A percentile compares a stretch with the other conserved stretches of the same genome.
Conservation (phyloP, 2,888 invertebrate species). For the Emmelina monodactyla region DNA sequence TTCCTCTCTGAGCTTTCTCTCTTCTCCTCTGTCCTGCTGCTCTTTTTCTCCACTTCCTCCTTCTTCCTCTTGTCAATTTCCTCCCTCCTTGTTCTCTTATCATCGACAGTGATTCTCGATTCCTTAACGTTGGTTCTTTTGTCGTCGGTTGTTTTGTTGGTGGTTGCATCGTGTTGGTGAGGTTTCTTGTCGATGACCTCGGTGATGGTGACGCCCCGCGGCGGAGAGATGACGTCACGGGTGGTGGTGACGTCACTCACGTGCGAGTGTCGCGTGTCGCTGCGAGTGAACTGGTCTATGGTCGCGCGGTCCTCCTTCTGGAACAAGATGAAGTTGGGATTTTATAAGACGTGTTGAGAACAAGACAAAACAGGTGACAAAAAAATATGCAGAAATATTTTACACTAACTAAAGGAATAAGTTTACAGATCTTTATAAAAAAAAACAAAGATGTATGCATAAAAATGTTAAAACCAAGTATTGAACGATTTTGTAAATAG, state of each 20-base stretch:
- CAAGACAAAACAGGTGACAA: too few relatives aligned
- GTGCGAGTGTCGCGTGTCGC: constrained; percentile 33
- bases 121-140: background rate
- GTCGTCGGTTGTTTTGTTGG: background rate
- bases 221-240: constrained; percentile 12
- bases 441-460: too few relatives aligned
- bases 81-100: background rate
- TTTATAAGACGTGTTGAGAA: too few relatives aligned
- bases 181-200: constrained; percentile 12
- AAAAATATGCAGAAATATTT: too few relatives aligned
- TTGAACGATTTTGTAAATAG: too few relatives aligned
- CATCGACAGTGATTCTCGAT: background rate
- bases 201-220: constrained; percentile 12
- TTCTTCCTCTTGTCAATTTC: background rate
- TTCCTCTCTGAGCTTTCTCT: constrained; percentile 21
- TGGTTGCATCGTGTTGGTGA: background rate
- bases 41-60: background rate
- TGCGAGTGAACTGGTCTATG: constrained; percentile 51
- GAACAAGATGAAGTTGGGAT: too few relatives aligned
- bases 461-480: too few relatives aligned
- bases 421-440: too few relatives aligned
- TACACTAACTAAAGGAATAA: too few relatives aligned
- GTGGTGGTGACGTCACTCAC: constrained; percentile 19
- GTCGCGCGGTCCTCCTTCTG: constrained; percentile 48
- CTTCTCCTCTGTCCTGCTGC: constrained; percentile 22